Evolutionary conservation across 30 jellyfish, hydroid and myxozoan species (phyloP).

Genomic region (Rhopilema esculentum): DNA sequence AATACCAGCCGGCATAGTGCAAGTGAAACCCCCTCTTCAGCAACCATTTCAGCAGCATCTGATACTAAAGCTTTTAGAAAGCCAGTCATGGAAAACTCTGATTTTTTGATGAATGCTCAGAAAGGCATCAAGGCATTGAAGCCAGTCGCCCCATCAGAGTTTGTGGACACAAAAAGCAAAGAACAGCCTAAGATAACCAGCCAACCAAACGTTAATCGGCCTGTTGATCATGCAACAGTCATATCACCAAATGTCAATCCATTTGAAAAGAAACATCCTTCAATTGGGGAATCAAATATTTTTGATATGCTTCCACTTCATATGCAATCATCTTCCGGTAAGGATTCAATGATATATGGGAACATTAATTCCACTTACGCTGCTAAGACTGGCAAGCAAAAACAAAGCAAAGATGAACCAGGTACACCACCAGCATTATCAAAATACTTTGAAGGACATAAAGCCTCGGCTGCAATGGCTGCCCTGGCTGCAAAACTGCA

Average conservation of each 20-base stretch:
- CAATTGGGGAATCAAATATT: constrained; percentile 43
- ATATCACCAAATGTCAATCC: constrained; percentile 63
- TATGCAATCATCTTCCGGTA: constrained; percentile 19
- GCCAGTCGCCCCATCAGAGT: constrained; percentile 1
- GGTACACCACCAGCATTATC: constrained; percentile 51
- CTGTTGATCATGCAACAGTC: constrained; percentile 26
- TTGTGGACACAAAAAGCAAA: not conserved
- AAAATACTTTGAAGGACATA: constrained; percentile 63
- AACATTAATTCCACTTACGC: constrained; percentile 2
- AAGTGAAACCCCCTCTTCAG: constrained; percentile 7
- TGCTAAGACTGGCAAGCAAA: constrained; percentile 10
- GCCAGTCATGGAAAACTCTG: not conserved
- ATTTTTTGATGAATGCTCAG: not conserved
- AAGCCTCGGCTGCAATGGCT: constrained; percentile 73
- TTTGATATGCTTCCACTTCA: constrained; percentile 63
- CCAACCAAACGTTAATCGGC: constrained; percentile 2
- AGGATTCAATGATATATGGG: constrained; percentile 16
- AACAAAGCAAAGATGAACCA: constrained; percentile 14
- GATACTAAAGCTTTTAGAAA: not conserved
- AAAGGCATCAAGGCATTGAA: not conserved
- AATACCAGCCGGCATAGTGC: not conserved
- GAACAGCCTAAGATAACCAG: not conserved
- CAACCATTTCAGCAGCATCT: not conserved
- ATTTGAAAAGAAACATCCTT: constrained; percentile 36
- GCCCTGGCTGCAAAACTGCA: constrained; percentile 72